A percentile compares a stretch with the other conserved stretches of the same genome.
Conservation (phyloP, 2,888 invertebrate genomes). For the Campopleginae sp. region DNA sequence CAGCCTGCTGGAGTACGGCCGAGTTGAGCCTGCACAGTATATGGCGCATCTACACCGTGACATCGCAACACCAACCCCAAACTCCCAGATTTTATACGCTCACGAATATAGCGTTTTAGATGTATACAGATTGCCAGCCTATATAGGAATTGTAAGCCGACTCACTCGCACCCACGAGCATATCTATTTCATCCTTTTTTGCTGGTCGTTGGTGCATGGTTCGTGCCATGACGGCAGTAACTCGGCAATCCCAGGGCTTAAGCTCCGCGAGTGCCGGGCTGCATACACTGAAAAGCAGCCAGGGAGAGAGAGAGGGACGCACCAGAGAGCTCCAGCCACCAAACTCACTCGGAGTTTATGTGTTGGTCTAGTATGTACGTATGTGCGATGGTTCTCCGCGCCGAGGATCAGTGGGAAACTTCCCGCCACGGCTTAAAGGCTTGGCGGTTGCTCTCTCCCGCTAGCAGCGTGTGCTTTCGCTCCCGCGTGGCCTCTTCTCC, state of each 20-base stretch:
- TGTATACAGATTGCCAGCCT: slow-evolving; percentile 44
- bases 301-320: slow-evolving; percentile 38
- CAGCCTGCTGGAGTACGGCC: slow-evolving; percentile 54
- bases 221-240: slow-evolving; percentile 82
- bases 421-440: slow-evolving; percentile 84
- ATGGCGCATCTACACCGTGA: slow-evolving; percentile 34
- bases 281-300: slow-evolving; percentile 24
- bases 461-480: slow-evolving; percentile 69
- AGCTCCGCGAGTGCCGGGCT: slow-evolving; percentile 75
- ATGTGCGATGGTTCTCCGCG: slow-evolving; percentile 59
- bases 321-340: slow-evolving; percentile 60
- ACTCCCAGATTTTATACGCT: slow-evolving; percentile 43
- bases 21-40: slow-evolving; percentile 59
- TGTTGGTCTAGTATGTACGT: slow-evolving; percentile 5
- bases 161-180: slow-evolving; percentile 52
- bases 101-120: slow-evolving; percentile 40
- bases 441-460: slow-evolving; percentile 83
- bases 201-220: slow-evolving; percentile 81
- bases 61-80: slow-evolving; percentile 16
- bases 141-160: slow-evolving; percentile 49
- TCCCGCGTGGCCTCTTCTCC: slow-evolving; percentile 66
- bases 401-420: slow-evolving; percentile 84
- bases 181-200: slow-evolving; percentile 74
- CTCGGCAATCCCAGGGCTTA: slow-evolving; percentile 83
- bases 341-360: slow-evolving; percentile 40